Evolutionary conservation across 2,797 vertebrate genomes (phyloP), one percentile per base, ranked within the genome.

Genomic region (Eleutherodactylus coqui): DNA sequence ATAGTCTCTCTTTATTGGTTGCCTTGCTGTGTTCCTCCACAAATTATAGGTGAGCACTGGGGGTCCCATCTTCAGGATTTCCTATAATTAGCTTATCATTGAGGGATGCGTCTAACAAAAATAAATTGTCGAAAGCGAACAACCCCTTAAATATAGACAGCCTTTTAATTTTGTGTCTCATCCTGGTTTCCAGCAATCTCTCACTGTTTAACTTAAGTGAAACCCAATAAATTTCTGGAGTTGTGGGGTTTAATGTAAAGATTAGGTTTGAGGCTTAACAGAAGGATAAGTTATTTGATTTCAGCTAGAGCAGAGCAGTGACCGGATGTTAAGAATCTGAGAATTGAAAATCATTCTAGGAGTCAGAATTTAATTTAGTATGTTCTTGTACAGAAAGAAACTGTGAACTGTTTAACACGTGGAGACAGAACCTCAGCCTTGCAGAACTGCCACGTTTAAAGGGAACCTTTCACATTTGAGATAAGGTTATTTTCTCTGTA

Each of bases 201-300:
- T 51, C 21, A 14, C 27, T 45, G 19, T 64, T 58, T 67, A n/a
- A 24, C 45, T 82, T 82, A 36, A 16, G 60, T 2, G 53, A 85
- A 78, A 78, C 41, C 45, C 60, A 69, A 53, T 75, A 75, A 32
- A 76, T 84, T 76, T 75, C 41, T 62, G 24, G 16, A 34, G 41
- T 49, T 41, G 32, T 51, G 32, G 19, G 36, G 11, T 55, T 55
- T 55, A 82, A 62, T 83, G 53, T 60, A 53, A 34, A 83, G 73
- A 84, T 79, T 81, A 86, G 73, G 47, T 86, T 86, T 82, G 43
- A 76, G 82, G 55, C 85, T 80, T 81, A 81, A 80, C 78, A 19
- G 55, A 82, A 76, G 55, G 70, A 82, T 75, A 75, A 62, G 53
- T 86, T 62, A 82, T 86, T 86, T 49, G 51, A 75, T 62, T 72